phyloP scores from a whole-genome alignment of 2,113 vertebrate species.

The Elgaria multicarinata region DNA sequence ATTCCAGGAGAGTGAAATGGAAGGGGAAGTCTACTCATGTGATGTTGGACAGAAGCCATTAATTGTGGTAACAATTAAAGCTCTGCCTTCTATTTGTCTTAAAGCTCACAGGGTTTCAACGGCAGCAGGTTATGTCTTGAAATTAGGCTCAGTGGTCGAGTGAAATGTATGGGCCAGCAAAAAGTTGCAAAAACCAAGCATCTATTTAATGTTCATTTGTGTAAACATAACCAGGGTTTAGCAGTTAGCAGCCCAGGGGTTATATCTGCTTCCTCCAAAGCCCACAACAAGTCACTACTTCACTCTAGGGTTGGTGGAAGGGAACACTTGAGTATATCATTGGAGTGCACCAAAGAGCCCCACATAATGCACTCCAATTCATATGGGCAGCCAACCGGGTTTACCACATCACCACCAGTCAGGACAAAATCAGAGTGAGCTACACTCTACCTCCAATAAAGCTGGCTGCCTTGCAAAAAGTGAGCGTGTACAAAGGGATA shows the following conservation, averaged over 20 bases:
- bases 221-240: not conserved
- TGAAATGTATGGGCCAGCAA: constrained; percentile 9
- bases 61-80: not conserved
- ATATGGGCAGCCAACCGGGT: not conserved
- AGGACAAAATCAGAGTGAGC: not conserved
- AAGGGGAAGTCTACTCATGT: not conserved
- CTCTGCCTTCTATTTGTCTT: constrained; percentile 6
- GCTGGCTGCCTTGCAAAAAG: not conserved
- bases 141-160: constrained; percentile 12
- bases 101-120: not conserved
- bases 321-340: not conserved
- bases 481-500: not conserved
- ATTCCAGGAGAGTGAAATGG: too few relatives aligned
- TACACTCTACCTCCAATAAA: not conserved
- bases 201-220: not conserved
- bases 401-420: not conserved
- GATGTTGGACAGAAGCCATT: not conserved
- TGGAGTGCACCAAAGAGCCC: not conserved
- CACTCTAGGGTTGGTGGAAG: too few relatives aligned
- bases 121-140: not conserved
- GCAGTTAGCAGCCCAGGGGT: not conserved
- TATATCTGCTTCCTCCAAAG: not conserved
- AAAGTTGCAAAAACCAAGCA: not conserved
- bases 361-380: not conserved
- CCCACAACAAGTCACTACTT: not conserved